A percentile compares a stretch with the other conserved stretches of the same genome.
Conservation (phyloP, 2,113 vertebrate species). For the Herpetotheres cachinnans region DNA sequence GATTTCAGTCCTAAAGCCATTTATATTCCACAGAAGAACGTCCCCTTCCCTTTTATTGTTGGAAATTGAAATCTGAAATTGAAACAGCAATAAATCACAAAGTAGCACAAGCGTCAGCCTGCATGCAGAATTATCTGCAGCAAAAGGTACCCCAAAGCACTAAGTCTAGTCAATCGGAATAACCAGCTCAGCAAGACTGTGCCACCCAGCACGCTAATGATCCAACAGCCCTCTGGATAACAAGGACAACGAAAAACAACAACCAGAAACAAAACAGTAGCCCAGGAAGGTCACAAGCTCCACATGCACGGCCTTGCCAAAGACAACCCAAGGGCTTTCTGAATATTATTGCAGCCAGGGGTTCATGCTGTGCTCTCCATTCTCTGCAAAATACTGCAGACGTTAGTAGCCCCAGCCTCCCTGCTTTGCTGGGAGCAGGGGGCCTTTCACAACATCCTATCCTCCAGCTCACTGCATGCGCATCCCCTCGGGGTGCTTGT, state of each 20-base stretch:
- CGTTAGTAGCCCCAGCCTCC: not conserved
- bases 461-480: not conserved
- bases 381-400: not conserved
- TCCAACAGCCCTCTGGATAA: not conserved
- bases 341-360: not conserved
- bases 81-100: not conserved
- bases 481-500: not conserved
- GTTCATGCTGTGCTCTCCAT: not conserved
- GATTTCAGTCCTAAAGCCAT: not conserved
- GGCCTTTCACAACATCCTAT: not conserved
- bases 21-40: not conserved
- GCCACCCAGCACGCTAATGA: not conserved
- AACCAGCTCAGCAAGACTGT: not conserved
- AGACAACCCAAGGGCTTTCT: not conserved
- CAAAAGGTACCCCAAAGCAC: not conserved
- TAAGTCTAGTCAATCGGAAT: not conserved
- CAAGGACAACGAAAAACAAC: not conserved
- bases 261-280: not conserved
- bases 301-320: not conserved
- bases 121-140: not conserved
- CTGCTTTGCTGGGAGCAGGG: not conserved
- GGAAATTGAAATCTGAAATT: not conserved
- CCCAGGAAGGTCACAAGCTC: not conserved
- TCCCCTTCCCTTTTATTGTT: not conserved
- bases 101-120: not conserved